Percentiles rank a stretch among this genome's conserved stretches.
phyloP scores from a whole-genome alignment of 2,113 vertebrate species.

The Nicator chloris region DNA sequence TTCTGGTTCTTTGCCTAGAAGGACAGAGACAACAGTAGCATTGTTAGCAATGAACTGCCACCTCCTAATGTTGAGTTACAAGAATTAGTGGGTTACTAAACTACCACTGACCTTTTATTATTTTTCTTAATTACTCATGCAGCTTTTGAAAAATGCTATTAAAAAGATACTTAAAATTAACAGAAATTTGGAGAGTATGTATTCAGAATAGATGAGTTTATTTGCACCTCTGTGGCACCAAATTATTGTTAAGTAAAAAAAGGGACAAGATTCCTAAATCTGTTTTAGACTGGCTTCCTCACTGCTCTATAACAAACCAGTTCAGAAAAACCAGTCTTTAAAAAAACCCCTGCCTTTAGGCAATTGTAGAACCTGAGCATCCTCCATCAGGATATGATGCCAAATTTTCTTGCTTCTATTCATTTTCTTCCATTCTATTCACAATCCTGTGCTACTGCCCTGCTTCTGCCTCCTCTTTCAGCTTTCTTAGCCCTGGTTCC shows the following conservation, averaged over 20 bases:
- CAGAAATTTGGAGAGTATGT: background rate
- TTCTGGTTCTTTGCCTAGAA: slow-evolving; percentile 42
- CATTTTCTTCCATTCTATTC: background rate
- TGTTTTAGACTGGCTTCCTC: background rate
- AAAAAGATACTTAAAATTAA: background rate
- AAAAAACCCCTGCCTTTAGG: background rate
- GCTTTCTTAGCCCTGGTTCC: background rate
- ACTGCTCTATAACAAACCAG: background rate
- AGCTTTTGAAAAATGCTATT: background rate
- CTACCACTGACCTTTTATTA: background rate
- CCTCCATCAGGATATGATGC: background rate
- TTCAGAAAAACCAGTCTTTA: background rate
- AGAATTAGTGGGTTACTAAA: slow-evolving; percentile 31
- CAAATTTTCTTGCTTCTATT: background rate
- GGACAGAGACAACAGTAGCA: background rate
- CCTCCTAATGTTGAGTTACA: background rate
- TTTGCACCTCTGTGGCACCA: background rate
- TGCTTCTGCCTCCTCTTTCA: background rate
- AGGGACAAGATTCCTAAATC: background rate
- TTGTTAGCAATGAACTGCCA: slow-evolving; percentile 18
- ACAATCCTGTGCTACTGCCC: background rate
- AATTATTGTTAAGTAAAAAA: background rate
- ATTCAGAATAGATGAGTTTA: background rate
- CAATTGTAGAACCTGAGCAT: background rate
- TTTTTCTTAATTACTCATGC: background rate